phyloP scores from a whole-genome alignment of 1,140 invertebrate species.

The Copidosoma floridanum region DNA sequence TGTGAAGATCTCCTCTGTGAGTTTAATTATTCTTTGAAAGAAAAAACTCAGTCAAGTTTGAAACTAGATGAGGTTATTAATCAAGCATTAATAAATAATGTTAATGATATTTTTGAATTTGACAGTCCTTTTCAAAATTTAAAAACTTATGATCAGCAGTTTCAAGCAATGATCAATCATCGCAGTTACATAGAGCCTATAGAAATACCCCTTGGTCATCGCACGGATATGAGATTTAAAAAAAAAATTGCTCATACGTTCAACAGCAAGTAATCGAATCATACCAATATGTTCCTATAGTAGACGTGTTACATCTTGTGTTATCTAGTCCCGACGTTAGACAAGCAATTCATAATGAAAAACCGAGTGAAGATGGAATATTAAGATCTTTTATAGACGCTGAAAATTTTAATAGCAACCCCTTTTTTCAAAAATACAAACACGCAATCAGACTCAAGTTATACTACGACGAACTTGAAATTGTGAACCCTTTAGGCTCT shows the following conservation, averaged over 20 bases:
- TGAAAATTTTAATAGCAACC: constrained; percentile 20
- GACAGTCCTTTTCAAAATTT: constrained; percentile 19
- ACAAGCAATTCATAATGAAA: neutral
- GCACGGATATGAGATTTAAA: constrained; percentile 13
- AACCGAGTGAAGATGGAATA: constrained; percentile 20
- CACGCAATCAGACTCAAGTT: constrained; percentile 16
- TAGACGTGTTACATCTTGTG: too few relatives aligned
- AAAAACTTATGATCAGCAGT: constrained; percentile 16
- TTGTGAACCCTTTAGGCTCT: constrained; percentile 29
- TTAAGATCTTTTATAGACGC: constrained; percentile 25
- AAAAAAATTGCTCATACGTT: constrained; percentile 12
- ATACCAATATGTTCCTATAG: constrained; percentile 26
- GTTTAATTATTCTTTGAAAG: constrained; percentile 1
- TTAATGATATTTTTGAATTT: constrained; percentile 16
- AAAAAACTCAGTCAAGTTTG: constrained; percentile 16
- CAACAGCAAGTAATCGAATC: constrained; percentile 19
- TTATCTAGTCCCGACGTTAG: too few relatives aligned
- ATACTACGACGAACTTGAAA: constrained; percentile 32
- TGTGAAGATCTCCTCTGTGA: constrained; percentile 19
- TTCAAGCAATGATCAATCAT: constrained; percentile 17
- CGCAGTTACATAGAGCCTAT: constrained; percentile 22
- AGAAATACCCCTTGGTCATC: constrained; percentile 18
- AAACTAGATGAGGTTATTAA: constrained; percentile 4
- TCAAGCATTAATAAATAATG: neutral
- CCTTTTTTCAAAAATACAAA: constrained; percentile 18